Conservation (phyloP, 2,888 invertebrate species). For the Tupiocoris notatus region DNA sequence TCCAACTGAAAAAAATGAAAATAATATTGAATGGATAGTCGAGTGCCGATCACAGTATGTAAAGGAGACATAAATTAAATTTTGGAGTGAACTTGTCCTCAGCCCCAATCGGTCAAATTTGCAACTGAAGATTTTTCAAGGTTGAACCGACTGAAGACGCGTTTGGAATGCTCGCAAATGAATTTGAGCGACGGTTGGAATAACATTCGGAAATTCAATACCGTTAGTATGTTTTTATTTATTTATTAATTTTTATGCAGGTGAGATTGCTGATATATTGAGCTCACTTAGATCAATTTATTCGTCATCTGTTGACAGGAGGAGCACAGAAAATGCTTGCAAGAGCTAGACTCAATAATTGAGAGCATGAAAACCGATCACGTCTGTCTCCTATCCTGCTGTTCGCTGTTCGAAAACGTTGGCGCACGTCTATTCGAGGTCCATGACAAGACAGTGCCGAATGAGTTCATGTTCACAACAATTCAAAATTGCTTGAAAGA, state of each 20-base stretch:
- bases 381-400: not conserved
- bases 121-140: constrained; percentile 11
- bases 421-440: not conserved
- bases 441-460: not conserved
- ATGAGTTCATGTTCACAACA: constrained; percentile 8
- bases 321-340: not conserved
- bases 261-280: no score
- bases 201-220: constrained; percentile 3
- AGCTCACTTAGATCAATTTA: not conserved
- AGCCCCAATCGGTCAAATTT: constrained; percentile 5
- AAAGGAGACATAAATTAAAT: no score
- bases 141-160: not conserved
- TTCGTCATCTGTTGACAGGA: not conserved
- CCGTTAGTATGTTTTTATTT: not conserved
- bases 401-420: constrained; percentile 3
- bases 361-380: constrained; percentile 9
- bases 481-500: constrained; percentile 15
- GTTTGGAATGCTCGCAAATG: constrained; percentile 4
- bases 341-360: constrained; percentile 6
- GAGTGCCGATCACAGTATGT: no score
- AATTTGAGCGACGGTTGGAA: constrained; percentile 17
- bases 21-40: no score
- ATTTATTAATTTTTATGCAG: no score
- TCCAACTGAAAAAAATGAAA: no score
- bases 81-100: not conserved